Conservation (phyloP, 2,113 vertebrate species). For the Lynx canadensis region DNA sequence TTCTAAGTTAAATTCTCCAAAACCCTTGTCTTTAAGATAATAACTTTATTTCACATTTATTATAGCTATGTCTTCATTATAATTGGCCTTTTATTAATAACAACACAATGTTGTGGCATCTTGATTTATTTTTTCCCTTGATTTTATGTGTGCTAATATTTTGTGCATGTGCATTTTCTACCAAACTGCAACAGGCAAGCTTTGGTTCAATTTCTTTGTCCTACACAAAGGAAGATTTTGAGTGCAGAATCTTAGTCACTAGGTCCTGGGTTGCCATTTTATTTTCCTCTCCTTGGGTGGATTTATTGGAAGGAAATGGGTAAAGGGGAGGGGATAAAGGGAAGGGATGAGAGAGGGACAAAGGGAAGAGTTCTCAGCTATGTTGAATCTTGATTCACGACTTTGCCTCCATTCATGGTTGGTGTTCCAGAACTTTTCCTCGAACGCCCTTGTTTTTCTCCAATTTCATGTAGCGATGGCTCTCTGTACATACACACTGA, state of each 20-base stretch:
- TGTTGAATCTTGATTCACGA: conserved; percentile 92
- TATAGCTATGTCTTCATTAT: conserved; percentile 86
- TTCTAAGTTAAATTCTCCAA: conserved; percentile 83
- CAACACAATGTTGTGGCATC: conserved; percentile 92
- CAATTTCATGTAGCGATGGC: conserved; percentile 97
- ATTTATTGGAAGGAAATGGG: conserved; percentile 79
- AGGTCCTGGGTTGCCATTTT: conserved; percentile 86
- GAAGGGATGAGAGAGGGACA: conserved; percentile 74
- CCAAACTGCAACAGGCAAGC: conserved; percentile 93
- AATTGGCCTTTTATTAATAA: conserved; percentile 85
- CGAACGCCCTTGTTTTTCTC: conserved; percentile 96
- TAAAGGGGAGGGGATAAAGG: conserved; percentile 68
- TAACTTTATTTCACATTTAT: conserved; percentile 90
- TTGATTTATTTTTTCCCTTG: conserved; percentile 87
- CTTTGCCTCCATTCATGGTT: conserved; percentile 95
- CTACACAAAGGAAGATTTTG: conserved; percentile 86
- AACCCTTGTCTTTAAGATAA: conserved; percentile 89
- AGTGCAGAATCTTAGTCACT: conserved; percentile 87
- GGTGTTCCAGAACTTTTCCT: conserved; percentile 96
- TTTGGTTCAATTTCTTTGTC: conserved; percentile 88
- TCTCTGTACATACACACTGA: conserved; percentile 99
- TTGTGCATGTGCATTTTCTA: conserved; percentile 83
- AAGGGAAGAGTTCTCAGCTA: conserved; percentile 87
- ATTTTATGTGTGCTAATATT: conserved; percentile 60
- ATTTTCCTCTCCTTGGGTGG: conserved; percentile 81